Conservation (phyloP, 1,140 invertebrate genomes). For the Periplaneta americana region DNA sequence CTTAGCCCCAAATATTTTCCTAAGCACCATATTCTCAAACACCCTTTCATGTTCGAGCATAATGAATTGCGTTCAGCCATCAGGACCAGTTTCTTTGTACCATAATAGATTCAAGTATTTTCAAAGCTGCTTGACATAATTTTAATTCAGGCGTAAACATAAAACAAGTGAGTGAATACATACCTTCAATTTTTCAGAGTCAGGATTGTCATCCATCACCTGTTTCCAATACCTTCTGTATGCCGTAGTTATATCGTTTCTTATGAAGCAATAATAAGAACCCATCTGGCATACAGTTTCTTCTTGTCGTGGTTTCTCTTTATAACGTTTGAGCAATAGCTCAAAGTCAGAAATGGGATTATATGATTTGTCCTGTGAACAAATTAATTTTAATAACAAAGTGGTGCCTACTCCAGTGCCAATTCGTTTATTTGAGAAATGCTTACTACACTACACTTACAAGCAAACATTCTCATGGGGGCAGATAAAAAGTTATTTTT, state of each 20-base stretch:
- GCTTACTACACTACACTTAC: too few relatives aligned
- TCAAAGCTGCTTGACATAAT: too few relatives aligned
- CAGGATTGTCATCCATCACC: not conserved
- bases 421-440: too few relatives aligned
- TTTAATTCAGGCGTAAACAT: too few relatives aligned
- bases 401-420: not conserved
- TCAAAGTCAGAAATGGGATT: slow-evolving; percentile 7
- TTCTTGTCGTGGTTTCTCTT: not conserved
- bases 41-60: too few relatives aligned
- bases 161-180: not conserved
- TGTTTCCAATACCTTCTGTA: not conserved
- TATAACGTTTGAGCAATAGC: not conserved
- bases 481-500: too few relatives aligned
- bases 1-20: too few relatives aligned
- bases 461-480: too few relatives aligned
- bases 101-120: too few relatives aligned
- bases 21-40: too few relatives aligned
- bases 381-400: not conserved
- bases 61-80: too few relatives aligned
- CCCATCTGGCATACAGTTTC: not conserved
- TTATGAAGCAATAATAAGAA: slow-evolving; percentile 1
- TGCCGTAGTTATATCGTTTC: not conserved
- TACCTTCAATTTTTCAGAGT: not conserved
- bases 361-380: not conserved
- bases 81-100: too few relatives aligned